Base-by-base conservation (phyloP, 2,888 invertebrate species). In the Pheosia gnoma region DNA sequence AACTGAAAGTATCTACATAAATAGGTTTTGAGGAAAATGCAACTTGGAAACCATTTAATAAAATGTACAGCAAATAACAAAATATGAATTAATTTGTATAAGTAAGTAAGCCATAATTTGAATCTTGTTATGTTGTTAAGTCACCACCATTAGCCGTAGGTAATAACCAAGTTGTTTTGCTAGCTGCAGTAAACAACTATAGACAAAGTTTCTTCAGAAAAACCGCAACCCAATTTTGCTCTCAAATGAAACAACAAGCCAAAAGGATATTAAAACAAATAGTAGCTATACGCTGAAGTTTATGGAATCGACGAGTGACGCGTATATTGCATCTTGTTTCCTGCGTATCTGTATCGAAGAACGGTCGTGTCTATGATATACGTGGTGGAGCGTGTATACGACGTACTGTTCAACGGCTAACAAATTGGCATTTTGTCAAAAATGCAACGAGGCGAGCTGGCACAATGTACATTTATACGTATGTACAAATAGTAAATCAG, bases 401-500 rank as follows among this genome's bases (percentile, higher is more conserved):
- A 59, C 60, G 59, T 57, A 59, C 59, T 60, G 80, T 80, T 80
- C 77, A 79, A 79, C 82, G 77, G 74, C 74, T 75, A 82, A 79
- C 75, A 78, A 82, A 85, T 89, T 92, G 91, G 91, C 91, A 90
- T 78, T 81, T 79, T 89, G 89, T 82, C 91, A 91, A 91, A 90
- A 88, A 89, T 87, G 85, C 86, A 85, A 73, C 77, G 76, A 75
- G 76, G 78, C 80, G 75, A 79, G 68, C 78, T 62, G 45, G 77
- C 65, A 80, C 80, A 78, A 74, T 74, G 74, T 74, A 65, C 73
- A 73, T 70, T 63, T 62, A 61, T 59, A 54, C 10, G 39, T 59
- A 54, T 8, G 39, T 61, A 62, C 53, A 59, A 36, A 54, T 67
- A 73, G 63, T 66, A 67, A 70, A 69, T 65, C 71, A 66, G 70